Evolutionary conservation across 1,140 invertebrate species (phyloP).

Genomic region (Parasteatoda tepidariorum): DNA sequence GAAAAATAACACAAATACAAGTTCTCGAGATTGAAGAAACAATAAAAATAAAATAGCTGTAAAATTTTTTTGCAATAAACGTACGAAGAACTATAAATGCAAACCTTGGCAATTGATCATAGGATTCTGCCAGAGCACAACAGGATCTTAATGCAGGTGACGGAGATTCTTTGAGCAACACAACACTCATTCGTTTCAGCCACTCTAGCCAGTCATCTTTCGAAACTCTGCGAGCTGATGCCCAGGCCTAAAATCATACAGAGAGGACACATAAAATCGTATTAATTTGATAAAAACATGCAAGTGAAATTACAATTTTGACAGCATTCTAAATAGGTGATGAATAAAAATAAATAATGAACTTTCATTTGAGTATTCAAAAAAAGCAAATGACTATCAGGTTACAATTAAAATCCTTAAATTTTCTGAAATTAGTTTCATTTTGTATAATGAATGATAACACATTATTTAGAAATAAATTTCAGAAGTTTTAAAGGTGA

Average conservation of each 20-base stretch:
- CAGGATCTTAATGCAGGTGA: slow-evolving; percentile 92
- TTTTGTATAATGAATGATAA: too few relatives aligned
- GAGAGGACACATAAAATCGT: not conserved
- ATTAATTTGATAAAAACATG: too few relatives aligned
- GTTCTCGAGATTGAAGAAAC: too few relatives aligned
- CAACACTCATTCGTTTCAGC: slow-evolving; percentile 90
- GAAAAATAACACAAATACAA: too few relatives aligned
- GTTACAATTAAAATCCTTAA: too few relatives aligned
- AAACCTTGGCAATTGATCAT: slow-evolving; percentile 85
- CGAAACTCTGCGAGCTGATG: slow-evolving; percentile 87
- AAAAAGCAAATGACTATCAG: too few relatives aligned
- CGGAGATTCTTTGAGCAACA: slow-evolving; percentile 94
- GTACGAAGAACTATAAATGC: too few relatives aligned
- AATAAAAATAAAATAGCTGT: not conserved
- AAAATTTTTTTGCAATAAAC: not conserved
- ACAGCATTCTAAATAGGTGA: not conserved
- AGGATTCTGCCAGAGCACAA: slow-evolving; percentile 90
- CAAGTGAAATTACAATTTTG: slow-evolving; percentile 6
- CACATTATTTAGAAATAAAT: too few relatives aligned
- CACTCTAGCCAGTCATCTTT: slow-evolving; percentile 99
- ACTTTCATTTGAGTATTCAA: not conserved
- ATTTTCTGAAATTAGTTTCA: too few relatives aligned
- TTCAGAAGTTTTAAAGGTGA: too few relatives aligned
- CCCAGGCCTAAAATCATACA: slow-evolving; percentile 77
- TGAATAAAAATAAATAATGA: not conserved